Base-by-base conservation (phyloP, 2,888 invertebrate species). In the Apodemia zela region DNA sequence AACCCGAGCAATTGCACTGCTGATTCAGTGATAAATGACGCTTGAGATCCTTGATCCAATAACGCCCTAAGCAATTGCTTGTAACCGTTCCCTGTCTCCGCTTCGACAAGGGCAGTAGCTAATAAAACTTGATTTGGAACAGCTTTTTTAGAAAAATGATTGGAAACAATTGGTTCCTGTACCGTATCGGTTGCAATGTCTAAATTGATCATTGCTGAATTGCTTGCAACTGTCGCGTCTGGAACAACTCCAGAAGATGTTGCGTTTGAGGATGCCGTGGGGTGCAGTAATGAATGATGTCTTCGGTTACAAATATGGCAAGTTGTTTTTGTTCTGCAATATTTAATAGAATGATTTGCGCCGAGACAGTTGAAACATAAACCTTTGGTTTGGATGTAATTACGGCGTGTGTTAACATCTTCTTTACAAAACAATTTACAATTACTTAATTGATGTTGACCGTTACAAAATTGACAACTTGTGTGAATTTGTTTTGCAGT, bases 231-330 rank as follows among this genome's bases (percentile, higher is more conserved):
- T 47, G 47, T 47, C 47, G 17, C 8, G 10, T 49, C 17, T 17
- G 17, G 17, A 47, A 67, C 65, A 67, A 64, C 66, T 47, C 47
- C 17, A 47, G 47, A 17, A 47, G 47, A 47, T 17, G 17, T 17
- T 17, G 47, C 17, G 10, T 47, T 47, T 47, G 18, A 49, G 10
- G 49, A 17, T 49, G 3, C 49, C 18, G 49, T 49, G 10, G 1
- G 18, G 10, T 49, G 17, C 3, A 49, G 18, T 49, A 49, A 18
- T 49, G n/a, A 49, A 49, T 49, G 49, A 49, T 49, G 18, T 18
- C 10, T 6, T 49, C n/a, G 17, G 13, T 18, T n/a, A 17, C 49
- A 49, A 47, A 49, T 49, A 3, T 42, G 60, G 18, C 47, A 60
- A 38, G 8, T 8, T 49, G 17, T 49, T 49, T 49, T 49, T 13